These are phyloP conservation scores for Ophiodon elongatus DNA, from an alignment of 2,113 vertebrate genomes.

Conservation along the genomic window DNA sequence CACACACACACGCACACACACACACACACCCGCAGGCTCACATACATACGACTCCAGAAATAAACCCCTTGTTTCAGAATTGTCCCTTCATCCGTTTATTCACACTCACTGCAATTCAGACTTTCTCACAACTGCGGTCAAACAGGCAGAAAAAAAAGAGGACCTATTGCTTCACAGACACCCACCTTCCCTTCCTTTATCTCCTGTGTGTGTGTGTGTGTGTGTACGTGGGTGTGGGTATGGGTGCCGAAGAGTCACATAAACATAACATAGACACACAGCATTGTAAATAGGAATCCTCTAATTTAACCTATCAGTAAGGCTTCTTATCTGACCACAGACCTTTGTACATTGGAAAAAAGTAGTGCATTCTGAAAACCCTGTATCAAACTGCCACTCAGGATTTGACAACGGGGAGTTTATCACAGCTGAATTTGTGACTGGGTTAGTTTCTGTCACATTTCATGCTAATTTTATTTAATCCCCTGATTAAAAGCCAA, in stretches of 20 bases:
- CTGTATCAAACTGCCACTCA: constrained; percentile 12
- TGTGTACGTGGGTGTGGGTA: not conserved
- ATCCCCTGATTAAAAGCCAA: not conserved
- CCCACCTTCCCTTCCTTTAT: constrained; percentile 66
- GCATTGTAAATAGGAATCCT: constrained; percentile 34
- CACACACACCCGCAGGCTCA: constrained; percentile 21
- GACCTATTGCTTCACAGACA: constrained; percentile 66
- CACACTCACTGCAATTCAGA: constrained; percentile 63
- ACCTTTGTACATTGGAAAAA: constrained; percentile 19
- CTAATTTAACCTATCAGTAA: constrained; percentile 26
- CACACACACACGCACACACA: constrained; percentile 34
- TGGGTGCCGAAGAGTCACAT: constrained; percentile 12
- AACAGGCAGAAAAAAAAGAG: constrained; percentile 71
- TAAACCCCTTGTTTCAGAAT: constrained; percentile 51
- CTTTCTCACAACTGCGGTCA: constrained; percentile 80
- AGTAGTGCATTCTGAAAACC: not conserved
- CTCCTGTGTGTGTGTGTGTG: not conserved
- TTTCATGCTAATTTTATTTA: not conserved
- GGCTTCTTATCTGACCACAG: constrained; percentile 26
- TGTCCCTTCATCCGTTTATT: constrained; percentile 43
- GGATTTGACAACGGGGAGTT: not conserved
- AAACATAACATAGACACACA: constrained; percentile 17
- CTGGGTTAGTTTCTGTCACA: not conserved
- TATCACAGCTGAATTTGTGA: constrained; percentile 1
- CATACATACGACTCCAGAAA: constrained; percentile 37